Evolutionary conservation across 2,888 invertebrate genomes (phyloP).

Genomic region (Thymelicus sylvestris): DNA sequence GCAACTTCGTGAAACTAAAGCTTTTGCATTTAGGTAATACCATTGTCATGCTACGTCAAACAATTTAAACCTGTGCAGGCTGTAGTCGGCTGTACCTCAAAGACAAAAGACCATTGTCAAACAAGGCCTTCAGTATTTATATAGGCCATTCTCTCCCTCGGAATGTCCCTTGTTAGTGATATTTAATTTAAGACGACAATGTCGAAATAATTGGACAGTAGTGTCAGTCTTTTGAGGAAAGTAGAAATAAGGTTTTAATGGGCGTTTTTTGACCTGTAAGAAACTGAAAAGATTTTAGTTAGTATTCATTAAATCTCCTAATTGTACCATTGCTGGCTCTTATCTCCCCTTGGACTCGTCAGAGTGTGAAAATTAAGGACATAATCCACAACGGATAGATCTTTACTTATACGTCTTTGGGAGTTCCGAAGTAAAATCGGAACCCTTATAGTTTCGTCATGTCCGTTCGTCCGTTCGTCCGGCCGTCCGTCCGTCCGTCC

Average conservation of each 20-base stretch:
- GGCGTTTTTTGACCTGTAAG: background rate
- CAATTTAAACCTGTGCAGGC: background rate
- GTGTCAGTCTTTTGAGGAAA: background rate
- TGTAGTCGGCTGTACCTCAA: background rate
- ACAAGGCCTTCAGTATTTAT: constrained; percentile 10
- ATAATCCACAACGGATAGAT: too few relatives aligned
- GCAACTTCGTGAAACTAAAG: background rate
- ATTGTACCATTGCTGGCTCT: background rate
- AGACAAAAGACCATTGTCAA: constrained; percentile 13
- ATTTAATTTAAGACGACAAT: constrained; percentile 12
- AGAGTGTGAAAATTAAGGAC: too few relatives aligned
- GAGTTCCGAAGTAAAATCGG: too few relatives aligned
- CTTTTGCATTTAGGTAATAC: background rate
- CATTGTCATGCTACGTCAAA: background rate
- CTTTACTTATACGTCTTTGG: too few relatives aligned
- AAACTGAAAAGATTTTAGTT: background rate
- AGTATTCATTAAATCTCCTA: background rate
- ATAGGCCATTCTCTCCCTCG: constrained; percentile 1
- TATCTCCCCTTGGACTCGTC: too few relatives aligned
- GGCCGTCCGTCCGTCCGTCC: too few relatives aligned
- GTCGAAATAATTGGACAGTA: constrained; percentile 13
- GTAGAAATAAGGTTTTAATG: background rate
- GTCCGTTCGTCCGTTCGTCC: too few relatives aligned
- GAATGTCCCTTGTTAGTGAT: constrained; percentile 15
- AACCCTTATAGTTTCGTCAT: too few relatives aligned